Percentiles rank a stretch among this genome's conserved stretches.
Evolutionary conservation across 2,797 vertebrate genomes (phyloP).

Genomic region (Arremon aurantiirostris): DNA sequence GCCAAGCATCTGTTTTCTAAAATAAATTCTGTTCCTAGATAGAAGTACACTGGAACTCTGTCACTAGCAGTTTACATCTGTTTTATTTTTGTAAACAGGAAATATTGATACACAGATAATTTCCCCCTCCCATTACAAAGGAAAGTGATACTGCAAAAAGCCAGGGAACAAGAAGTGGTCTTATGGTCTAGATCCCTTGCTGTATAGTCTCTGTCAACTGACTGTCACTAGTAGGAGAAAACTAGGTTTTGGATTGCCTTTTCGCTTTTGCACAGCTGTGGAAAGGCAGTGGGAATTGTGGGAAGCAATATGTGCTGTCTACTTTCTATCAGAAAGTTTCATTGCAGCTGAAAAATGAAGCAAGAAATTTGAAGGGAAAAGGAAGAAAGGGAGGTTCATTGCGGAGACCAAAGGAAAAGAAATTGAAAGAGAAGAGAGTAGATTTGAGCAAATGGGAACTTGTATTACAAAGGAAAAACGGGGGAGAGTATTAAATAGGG

Average conservation of each 20-base stretch:
- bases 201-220: background rate
- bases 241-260: background rate
- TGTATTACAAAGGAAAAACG: background rate
- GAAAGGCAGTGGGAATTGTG: background rate
- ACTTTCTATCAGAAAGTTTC: background rate
- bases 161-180: background rate
- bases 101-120: background rate
- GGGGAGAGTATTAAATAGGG: background rate
- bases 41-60: background rate
- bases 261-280: background rate
- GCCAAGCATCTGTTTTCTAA: background rate
- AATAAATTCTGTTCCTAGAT: background rate
- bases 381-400: background rate
- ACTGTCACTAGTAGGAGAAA: background rate
- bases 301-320: accelerated
- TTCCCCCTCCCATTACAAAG: background rate
- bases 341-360: background rate
- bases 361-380: background rate
- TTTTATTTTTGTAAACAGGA: background rate
- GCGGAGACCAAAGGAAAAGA: background rate
- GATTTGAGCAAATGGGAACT: background rate
- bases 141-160: background rate
- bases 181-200: background rate
- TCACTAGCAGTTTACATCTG: background rate
- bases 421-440: background rate